phyloP scores from a whole-genome alignment of 2,113 vertebrate species.

The Onychostruthus taczanowskii region DNA sequence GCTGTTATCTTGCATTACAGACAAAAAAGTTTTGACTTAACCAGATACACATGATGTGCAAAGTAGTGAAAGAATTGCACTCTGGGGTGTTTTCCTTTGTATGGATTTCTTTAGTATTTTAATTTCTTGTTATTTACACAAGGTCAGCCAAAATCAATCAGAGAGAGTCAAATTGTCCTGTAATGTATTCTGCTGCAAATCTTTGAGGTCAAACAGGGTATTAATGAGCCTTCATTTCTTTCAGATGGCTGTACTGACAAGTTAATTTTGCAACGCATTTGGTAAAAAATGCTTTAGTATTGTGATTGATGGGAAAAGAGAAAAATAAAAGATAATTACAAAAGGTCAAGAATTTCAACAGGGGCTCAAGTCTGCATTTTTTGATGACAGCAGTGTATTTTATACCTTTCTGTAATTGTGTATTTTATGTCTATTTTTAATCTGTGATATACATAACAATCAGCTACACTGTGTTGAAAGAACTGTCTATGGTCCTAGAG shows the following conservation, averaged over 20 bases:
- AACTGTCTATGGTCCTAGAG: neutral
- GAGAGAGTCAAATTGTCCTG: neutral
- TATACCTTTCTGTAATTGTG: neutral
- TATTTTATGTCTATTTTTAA: neutral
- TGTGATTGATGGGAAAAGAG: neutral
- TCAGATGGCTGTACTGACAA: neutral
- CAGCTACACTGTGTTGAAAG: neutral
- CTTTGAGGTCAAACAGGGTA: neutral
- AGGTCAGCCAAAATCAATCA: neutral
- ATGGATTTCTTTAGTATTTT: accelerated
- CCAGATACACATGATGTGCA: neutral
- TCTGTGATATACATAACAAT: neutral
- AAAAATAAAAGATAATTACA: neutral
- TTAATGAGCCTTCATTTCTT: neutral
- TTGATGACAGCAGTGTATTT: neutral
- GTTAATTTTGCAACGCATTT: neutral
- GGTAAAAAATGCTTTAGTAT: neutral
- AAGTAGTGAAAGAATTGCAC: neutral
- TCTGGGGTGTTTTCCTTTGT: neutral
- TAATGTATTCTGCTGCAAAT: neutral
- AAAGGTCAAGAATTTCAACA: neutral
- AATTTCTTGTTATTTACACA: neutral
- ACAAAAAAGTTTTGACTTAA: neutral
- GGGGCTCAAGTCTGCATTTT: neutral
- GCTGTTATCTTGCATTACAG: neutral